Conservation (phyloP, 2,113 vertebrate species). For the Grallaria varia region DNA sequence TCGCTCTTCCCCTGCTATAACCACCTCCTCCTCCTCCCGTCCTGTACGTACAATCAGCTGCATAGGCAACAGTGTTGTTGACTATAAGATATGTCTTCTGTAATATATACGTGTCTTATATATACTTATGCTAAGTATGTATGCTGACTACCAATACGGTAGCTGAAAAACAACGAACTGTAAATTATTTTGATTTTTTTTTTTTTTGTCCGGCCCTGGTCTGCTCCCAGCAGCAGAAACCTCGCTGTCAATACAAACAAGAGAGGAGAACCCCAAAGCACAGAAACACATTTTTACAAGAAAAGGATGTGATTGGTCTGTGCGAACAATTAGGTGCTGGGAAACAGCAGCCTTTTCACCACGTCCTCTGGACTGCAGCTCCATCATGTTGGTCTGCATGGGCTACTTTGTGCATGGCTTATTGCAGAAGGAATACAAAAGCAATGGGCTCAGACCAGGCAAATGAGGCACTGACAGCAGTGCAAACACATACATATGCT, state of each 20-base stretch:
- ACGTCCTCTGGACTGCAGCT: background rate
- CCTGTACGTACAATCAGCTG: background rate
- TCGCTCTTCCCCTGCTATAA: background rate
- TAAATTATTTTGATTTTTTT: background rate
- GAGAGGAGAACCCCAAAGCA: background rate
- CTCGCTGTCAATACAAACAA: background rate
- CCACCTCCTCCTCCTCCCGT: background rate
- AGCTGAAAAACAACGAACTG: background rate
- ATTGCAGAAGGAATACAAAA: background rate
- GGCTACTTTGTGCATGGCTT: background rate
- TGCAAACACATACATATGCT: background rate
- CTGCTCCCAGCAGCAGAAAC: background rate
- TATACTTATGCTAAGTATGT: background rate
- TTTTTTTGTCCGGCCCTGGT: background rate
- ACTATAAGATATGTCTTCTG: background rate
- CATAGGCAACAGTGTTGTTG: background rate
- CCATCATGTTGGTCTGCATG: background rate
- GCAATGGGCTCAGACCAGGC: background rate
- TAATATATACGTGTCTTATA: background rate
- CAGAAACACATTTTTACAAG: background rate
- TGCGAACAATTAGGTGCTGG: background rate
- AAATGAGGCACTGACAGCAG: background rate
- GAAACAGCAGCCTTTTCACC: background rate
- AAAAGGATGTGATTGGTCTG: background rate
- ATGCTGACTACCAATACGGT: background rate